phyloP scores from a whole-genome alignment of 2,888 invertebrate species.

The Mythimna ferrago region DNA sequence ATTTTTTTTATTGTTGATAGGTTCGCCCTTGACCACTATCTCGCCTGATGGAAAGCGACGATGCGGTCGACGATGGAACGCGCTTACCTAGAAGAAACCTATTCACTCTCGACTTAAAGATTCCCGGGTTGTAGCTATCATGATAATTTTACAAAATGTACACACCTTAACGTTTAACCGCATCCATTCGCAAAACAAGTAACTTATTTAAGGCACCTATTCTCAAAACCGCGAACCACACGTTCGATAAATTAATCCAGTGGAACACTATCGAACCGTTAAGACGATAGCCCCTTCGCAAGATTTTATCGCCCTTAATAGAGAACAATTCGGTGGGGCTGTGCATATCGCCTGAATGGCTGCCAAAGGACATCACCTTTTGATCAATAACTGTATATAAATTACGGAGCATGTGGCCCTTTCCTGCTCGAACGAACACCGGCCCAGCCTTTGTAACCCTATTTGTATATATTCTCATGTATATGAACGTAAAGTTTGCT shows the following conservation, averaged over 20 bases:
- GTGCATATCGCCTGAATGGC: slow-evolving; percentile 83
- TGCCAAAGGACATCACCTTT: slow-evolving; percentile 88
- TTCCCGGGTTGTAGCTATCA: too few species aligned
- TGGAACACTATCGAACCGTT: slow-evolving; percentile 76
- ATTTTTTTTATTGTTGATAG: too few species aligned
- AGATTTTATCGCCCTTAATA: slow-evolving; percentile 89
- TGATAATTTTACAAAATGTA: not conserved
- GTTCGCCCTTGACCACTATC: too few species aligned
- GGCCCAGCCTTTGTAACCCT: slow-evolving; percentile 81
- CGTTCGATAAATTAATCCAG: slow-evolving; percentile 75
- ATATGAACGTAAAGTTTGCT: slow-evolving; percentile 66
- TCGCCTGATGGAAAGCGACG: too few species aligned
- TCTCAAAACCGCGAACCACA: slow-evolving; percentile 67
- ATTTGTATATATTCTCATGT: slow-evolving; percentile 60
- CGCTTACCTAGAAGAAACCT: too few species aligned
- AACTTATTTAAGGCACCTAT: slow-evolving; percentile 47
- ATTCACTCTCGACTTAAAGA: too few species aligned
- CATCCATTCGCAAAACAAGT: slow-evolving; percentile 11
- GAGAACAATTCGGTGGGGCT: slow-evolving; percentile 84
- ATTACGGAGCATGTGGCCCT: slow-evolving; percentile 89
- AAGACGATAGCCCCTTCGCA: slow-evolving; percentile 76
- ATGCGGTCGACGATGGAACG: too few species aligned
- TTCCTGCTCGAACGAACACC: slow-evolving; percentile 84
- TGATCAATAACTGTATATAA: slow-evolving; percentile 91
- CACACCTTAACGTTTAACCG: not conserved